Percentiles rank a stretch among this genome's conserved stretches.
phyloP scores from a whole-genome alignment of 1,140 invertebrate species.

The Magallana ariakensis region DNA sequence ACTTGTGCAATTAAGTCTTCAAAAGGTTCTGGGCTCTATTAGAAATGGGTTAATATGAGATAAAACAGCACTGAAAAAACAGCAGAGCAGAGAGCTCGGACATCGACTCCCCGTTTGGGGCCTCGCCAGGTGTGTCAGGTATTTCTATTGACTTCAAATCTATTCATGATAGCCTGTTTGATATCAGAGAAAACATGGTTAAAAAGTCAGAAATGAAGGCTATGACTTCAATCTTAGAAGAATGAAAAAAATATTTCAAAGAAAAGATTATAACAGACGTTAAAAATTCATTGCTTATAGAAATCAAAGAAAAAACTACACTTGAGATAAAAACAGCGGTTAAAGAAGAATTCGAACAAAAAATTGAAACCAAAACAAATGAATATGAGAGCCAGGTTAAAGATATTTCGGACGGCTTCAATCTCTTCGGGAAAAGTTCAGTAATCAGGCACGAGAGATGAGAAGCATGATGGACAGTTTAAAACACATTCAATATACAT shows the following conservation, averaged over 20 bases:
- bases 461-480: not conserved
- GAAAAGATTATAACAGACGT: not conserved
- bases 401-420: too few relatives aligned
- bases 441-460: not conserved
- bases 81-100: slow-evolving; percentile 5
- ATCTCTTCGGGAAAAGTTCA: too few relatives aligned
- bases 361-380: too few relatives aligned
- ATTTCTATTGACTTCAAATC: not conserved
- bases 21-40: not conserved
- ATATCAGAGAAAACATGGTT: not conserved
- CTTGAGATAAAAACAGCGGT: too few relatives aligned
- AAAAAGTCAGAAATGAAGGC: not conserved
- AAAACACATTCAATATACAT: not conserved
- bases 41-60: not conserved
- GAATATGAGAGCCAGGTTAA: too few relatives aligned
- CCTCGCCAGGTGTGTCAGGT: not conserved
- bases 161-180: not conserved
- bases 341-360: too few relatives aligned
- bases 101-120: not conserved
- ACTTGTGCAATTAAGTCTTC: not conserved
- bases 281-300: not conserved
- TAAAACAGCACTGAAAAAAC: not conserved
- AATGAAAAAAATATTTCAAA: not conserved
- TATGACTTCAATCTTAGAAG: not conserved
- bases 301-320: too few relatives aligned